Base-by-base conservation (phyloP, 37 sponge, comb jelly and placozoan species). In the Spongilla lacustris region DNA sequence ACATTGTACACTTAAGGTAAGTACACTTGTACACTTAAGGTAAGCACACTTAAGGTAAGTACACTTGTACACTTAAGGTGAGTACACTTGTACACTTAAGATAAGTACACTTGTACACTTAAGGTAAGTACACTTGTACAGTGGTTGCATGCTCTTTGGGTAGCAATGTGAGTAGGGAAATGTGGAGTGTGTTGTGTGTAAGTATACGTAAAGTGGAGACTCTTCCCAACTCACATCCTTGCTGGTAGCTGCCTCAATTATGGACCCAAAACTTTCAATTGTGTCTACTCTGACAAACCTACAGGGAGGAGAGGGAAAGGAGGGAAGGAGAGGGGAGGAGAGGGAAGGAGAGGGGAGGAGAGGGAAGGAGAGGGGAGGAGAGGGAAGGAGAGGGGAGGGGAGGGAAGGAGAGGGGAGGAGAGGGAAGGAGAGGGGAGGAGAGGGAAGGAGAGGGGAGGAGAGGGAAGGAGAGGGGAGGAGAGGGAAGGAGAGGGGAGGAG, bases 221-320 rank as follows among this genome's bases (percentile, higher is more conserved):
- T 17, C 11, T 58, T 10, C 19, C 58, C 1, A 37, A 14, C 89
- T 77, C 31, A 90, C 91, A 38, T 89, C 91, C 78, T 90, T 88
- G 77, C 85, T 92, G 19, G 89, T 88, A 27, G 67, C 81, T 46
- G 85, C 71, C 46, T 89, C 90, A 90, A 92, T 90, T 48, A 95
- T 82, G 24, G 68, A 84, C 17, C 96, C 96, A 81, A 92, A 78
- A 33, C 90, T 92, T 19, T 69, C 84, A 37, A 95, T 81, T 13
- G 89, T 85, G 22, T 88, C 91, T 37, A 89, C 85, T 50, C 81
- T 83, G 34, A 95, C 96, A 41, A 77, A 67, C 24, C 96, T 95
- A 77, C 4, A 84, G 58, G 67, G 33, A 6, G 34, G 49, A 2
- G 73, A 32, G 37, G n/a, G 10, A 31, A 4, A 48, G 23, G 24